These are phyloP conservation scores for zebrafish (Danio rerio) DNA, from an alignment of 2,113 vertebrate genomes.

Conservation along the genomic window DNA sequence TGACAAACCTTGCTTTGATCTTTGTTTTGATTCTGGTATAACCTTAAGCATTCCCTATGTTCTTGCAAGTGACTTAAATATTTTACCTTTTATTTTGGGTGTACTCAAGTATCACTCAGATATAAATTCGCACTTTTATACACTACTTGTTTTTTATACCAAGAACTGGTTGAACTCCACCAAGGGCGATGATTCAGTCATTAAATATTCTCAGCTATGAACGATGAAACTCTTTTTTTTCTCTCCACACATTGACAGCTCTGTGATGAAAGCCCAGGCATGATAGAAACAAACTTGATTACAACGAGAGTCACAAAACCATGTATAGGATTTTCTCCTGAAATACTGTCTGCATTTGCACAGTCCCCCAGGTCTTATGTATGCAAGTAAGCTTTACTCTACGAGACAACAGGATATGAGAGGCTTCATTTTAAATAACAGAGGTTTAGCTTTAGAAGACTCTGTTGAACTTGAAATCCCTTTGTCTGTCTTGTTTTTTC, in stretches of 20 bases:
- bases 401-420: neutral
- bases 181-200: neutral
- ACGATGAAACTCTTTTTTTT: neutral
- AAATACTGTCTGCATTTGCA: neutral
- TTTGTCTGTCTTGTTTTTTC: neutral
- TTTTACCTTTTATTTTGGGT: neutral
- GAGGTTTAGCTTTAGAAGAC: neutral
- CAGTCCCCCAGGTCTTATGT: neutral
- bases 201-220: neutral
- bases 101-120: neutral
- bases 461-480: neutral
- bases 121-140: too few species aligned
- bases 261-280: neutral
- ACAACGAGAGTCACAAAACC: neutral
- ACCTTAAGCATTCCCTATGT: too few species aligned
- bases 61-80: too few species aligned
- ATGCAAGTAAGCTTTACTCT: neutral
- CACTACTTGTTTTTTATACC: too few species aligned
- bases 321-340: neutral
- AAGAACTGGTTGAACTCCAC: neutral
- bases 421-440: neutral
- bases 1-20: neutral
- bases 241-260: neutral
- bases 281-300: conserved; percentile 5
- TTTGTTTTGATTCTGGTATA: neutral